Base-by-base conservation (phyloP, 2,888 invertebrate species). In the Lasioglossum marginatum region DNA sequence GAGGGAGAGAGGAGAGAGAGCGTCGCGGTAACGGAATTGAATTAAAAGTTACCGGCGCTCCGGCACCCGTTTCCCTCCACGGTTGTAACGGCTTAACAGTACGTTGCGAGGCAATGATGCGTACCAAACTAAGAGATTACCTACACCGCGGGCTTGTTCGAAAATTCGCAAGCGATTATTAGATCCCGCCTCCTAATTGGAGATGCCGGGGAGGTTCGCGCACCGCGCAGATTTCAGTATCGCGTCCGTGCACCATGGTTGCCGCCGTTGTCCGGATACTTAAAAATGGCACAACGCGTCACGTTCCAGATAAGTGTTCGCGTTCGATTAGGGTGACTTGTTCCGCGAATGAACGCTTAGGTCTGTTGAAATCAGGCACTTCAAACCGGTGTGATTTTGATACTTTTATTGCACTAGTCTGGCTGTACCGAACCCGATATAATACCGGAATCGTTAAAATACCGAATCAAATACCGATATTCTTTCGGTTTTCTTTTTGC, bases 41-140 rank as follows among this genome's bases (percentile, higher is more conserved):
- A 91, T 90, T 90, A 90, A 90, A 90, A 91, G 88, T 91, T 91
- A 84, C 83, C 87, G 84, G 73, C 79, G 71, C 82, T 73, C 76
- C 79, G 27, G 79, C 83, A 82, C 78, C 87, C 81, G 83, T 87
- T 89, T 85, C 87, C 85, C 81, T 81, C 75, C 86, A 77, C 80
- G 68, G 70, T 87, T 87, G 84, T 79, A 86, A 89, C 85, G 78
- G 83, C 88, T 91, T 87, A 82, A 81, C 89, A 78, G 81, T 80
- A 88, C 88, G 83, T 88, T 86, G 86, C 85, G 85, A 71, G 82
- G 82, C 85, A 82, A 88, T 89, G 82, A 90, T 77, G 87, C 80
- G 82, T 81, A 70, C 70, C 80, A 79, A 77, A 71, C 74, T 72
- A 70, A 81, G 79, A 79, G 87, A 87, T 83, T 79, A 79, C 84